A percentile compares a stretch with the other conserved stretches of the same genome.
Conservation (phyloP, 2,888 invertebrate genomes). For the Cheilosia vulpina region DNA sequence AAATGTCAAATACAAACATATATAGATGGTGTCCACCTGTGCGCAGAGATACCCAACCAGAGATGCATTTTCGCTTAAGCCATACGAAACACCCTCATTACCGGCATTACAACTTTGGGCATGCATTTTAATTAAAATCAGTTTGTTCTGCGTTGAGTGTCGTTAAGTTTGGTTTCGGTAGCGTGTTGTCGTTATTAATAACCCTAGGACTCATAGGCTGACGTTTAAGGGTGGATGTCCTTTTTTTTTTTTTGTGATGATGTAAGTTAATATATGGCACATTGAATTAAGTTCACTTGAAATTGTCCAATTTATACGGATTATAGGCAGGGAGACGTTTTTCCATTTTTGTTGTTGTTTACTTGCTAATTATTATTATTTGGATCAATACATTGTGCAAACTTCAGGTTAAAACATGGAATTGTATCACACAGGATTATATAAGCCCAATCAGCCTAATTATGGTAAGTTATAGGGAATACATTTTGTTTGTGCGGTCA, state of each 20-base stretch:
- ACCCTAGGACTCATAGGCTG: neutral
- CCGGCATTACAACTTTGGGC: conserved; percentile 50
- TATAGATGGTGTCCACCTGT: neutral
- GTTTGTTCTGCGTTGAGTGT: conserved; percentile 23
- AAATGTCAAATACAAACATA: conserved; percentile 59
- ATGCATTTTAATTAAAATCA: conserved; percentile 69
- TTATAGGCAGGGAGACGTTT: neutral
- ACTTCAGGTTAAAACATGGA: no score
- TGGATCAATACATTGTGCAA: no score
- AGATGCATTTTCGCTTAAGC: conserved; percentile 27
- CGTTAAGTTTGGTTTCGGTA: conserved; percentile 20
- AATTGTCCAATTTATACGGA: neutral
- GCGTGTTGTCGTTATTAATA: conserved; percentile 13
- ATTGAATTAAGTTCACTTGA: neutral
- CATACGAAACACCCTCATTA: conserved; percentile 56
- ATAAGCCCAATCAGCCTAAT: no score
- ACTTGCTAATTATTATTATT: neutral
- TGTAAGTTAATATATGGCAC: neutral
- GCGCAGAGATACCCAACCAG: conserved; percentile 4
- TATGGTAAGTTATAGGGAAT: no score
- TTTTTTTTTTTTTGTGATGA: neutral
- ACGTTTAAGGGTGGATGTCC: neutral
- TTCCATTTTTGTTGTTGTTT: neutral
- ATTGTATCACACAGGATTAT: no score
- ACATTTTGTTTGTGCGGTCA: no score